phyloP scores from a whole-genome alignment of 2,113 vertebrate genomes.

The Rattus rattus region DNA sequence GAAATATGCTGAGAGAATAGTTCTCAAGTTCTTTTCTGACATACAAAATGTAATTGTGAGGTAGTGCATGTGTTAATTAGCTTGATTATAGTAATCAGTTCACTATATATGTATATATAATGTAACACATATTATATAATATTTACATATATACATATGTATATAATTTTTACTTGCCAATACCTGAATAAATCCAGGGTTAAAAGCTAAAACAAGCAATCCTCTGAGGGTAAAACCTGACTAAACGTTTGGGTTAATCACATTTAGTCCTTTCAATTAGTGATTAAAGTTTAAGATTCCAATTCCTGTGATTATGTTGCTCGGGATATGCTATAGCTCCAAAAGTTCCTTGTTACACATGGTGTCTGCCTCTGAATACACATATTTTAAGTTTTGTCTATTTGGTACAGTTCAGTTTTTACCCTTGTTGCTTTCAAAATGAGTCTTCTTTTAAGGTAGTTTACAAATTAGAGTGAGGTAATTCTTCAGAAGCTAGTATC shows the following conservation, averaged over 20 bases:
- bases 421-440: neutral
- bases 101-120: neutral
- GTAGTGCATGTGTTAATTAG: neutral
- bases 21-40: neutral
- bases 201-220: constrained; percentile 22
- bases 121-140: neutral
- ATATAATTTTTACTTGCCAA: neutral
- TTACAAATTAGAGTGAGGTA: neutral
- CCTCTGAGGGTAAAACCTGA: constrained; percentile 19
- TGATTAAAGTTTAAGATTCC: neutral
- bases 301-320: neutral
- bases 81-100: neutral
- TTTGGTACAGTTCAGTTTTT: neutral
- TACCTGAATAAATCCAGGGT: neutral
- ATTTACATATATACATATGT: neutral
- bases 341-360: constrained; percentile 22
- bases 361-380: neutral
- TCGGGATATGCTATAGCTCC: constrained; percentile 16
- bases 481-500: constrained; percentile 6
- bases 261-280: neutral
- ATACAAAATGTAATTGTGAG: neutral
- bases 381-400: constrained; percentile 21
- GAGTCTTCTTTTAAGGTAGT: constrained; percentile 24
- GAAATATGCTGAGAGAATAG: neutral
- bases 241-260: constrained; percentile 22